Evolutionary conservation across 2,797 vertebrate species (phyloP), one percentile per base, ranked within the genome.

Genomic region (Cichlasoma orientale): DNA sequence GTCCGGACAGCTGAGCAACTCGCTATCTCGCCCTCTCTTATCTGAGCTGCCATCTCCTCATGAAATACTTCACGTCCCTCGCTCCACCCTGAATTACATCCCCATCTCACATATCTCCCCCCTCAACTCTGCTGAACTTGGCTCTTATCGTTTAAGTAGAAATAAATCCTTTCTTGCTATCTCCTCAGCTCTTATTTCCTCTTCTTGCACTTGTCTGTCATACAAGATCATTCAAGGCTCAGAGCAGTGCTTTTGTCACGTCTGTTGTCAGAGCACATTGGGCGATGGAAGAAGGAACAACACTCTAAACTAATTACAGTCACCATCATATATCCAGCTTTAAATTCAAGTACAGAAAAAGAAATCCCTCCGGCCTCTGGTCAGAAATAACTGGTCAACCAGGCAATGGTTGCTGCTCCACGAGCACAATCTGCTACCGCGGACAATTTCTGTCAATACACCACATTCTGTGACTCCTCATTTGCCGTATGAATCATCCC

Each of bases 101-200:
- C 61, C 29, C 63, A 54, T 78, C 59, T 79, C 76, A 33, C 54
- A 56, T 72, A 82, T 82, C 78, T 76, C 36, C 69, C 71, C 41
- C 19, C 44, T 66, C 61, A 63, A 74, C 68, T 56, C 47, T 61
- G 73, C 58, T 66, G n/a, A 56, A 55, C 52, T 75, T 12, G 44
- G 63, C 74, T 82, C 80, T 88, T 85, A 83, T 85, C 52, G 29
- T 19, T 74, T 70, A 7, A 75, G 84, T 77, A 79, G 79, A 88
- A 86, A 86, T 88, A 81, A 79, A 86, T 83, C 77, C 57, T 69
- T 25, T 41, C 74, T 18, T 2, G 29, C 19, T 53, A 36, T 58
- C 50, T n/a, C 55, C 80, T 76, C 59, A 25, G 50, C 72, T 78
- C 75, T 44, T 66, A 53, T 75, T 79, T 61, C 54, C 13, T 79